A percentile compares a stretch with the other conserved stretches of the same genome.
These are phyloP conservation scores for Diachasmimorpha longicaudata DNA, from an alignment of 1,140 invertebrate genomes.

Conservation along the genomic window DNA sequence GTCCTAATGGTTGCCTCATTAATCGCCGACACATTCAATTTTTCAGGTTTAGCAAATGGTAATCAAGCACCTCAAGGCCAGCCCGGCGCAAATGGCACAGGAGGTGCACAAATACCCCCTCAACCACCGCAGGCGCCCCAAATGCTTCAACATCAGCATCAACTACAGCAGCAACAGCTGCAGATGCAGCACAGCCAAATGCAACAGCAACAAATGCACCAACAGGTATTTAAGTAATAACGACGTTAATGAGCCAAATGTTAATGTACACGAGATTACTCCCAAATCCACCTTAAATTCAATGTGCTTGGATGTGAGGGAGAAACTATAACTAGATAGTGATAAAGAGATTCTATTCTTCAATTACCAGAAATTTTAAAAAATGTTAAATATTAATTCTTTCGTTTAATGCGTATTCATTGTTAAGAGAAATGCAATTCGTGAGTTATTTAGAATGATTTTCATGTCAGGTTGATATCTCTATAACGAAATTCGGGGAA, in stretches of 20 bases:
- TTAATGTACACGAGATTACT: constrained; percentile 1
- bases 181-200: constrained; percentile 55
- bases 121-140: constrained; percentile 52
- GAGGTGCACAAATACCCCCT: not conserved
- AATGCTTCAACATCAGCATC: constrained; percentile 51
- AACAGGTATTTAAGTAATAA: constrained; percentile 41
- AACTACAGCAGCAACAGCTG: constrained; percentile 57
- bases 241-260: constrained; percentile 16
- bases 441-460: not conserved
- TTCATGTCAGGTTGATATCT: too few relatives aligned
- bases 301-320: not conserved
- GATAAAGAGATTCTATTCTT: constrained; percentile 4
- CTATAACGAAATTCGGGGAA: too few relatives aligned
- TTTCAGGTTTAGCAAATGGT: constrained; percentile 31
- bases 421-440: not conserved
- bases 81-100: constrained; percentile 26
- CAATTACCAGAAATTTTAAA: not conserved
- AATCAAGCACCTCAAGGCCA: constrained; percentile 22
- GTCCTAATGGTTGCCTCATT: constrained; percentile 31
- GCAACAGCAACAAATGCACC: constrained; percentile 45
- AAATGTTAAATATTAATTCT: not conserved
- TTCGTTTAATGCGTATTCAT: not conserved
- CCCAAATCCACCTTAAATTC: not conserved
- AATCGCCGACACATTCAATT: not conserved
- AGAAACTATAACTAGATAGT: not conserved